Conservation (phyloP, 2,888 invertebrate species). For the Temnothorax ravouxi region DNA sequence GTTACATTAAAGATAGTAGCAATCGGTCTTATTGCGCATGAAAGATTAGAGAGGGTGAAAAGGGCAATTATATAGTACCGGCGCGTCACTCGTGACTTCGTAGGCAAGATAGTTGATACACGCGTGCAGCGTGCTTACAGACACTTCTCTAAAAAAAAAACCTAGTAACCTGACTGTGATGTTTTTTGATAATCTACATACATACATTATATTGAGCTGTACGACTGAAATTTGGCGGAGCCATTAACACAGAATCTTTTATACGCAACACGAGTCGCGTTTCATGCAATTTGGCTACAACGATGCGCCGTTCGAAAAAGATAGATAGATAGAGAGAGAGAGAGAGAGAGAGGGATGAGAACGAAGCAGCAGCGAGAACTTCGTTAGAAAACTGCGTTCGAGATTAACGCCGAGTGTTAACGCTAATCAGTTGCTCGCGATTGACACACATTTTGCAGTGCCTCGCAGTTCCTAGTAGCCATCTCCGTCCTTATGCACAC, state of each 20-base stretch:
- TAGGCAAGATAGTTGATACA: constrained; percentile 28
- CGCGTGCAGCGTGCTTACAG: constrained; percentile 46
- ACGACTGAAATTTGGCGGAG: constrained; percentile 68
- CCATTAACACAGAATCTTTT: constrained; percentile 56
- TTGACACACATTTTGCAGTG: constrained; percentile 70
- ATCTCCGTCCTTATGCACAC: constrained; percentile 82
- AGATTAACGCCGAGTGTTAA: constrained; percentile 47
- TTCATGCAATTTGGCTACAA: constrained; percentile 31
- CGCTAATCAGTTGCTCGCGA: constrained; percentile 61
- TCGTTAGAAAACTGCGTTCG: constrained; percentile 63
- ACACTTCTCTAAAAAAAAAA: constrained; percentile 68
- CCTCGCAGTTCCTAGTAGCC: constrained; percentile 84
- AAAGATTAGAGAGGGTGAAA: not conserved
- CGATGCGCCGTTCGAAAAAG: constrained; percentile 5
- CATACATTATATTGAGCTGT: constrained; percentile 62
- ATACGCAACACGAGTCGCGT: constrained; percentile 54
- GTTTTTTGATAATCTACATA: constrained; percentile 82
- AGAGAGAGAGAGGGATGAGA: not conserved
- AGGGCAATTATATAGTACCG: constrained; percentile 13
- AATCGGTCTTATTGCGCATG: constrained; percentile 40
- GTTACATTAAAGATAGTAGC: constrained; percentile 13
- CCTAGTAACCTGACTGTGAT: constrained; percentile 82
- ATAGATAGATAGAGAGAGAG: not conserved
- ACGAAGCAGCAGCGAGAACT: constrained; percentile 63
- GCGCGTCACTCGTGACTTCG: constrained; percentile 13